Base-by-base conservation (phyloP, 2,888 invertebrate species). In the Creontiades dilutus region DNA sequence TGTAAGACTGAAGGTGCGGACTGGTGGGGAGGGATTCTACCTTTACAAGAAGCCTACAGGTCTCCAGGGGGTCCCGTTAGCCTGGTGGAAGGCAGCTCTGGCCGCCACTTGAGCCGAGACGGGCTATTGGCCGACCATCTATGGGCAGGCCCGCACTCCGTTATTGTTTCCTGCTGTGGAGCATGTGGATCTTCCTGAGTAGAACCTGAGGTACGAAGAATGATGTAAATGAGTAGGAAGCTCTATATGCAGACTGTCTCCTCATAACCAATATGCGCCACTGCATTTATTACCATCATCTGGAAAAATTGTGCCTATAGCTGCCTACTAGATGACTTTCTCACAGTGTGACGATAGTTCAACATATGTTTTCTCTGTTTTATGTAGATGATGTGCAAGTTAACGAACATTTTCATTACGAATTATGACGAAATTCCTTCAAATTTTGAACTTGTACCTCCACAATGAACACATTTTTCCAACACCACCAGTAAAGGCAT, bases 41-140 rank as follows among this genome's bases (percentile, higher is more conserved):
- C 68, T 68, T 57, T 68, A 68, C 68, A 68, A 68, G 68, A 68
- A 68, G 68, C 68, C 68, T 78, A 19, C 46, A 78, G 78, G 78
- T 78, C 78, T 78, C 78, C n/a, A 76, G 68, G 47, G 37, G 78
- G 28, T 28, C 78, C 78, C 28, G 28, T 78, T 28, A 37, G 46
- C 46, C 28, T 12, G 76, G 27, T 12, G 75, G n/a, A 75, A 19
- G 75, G 16, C 12, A 75, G 75, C 13, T 75, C 76, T 16, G 61
- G 61, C 19, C 61, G 61, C 19, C 68, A 27, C 19, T 23, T 11
- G 68, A 19, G 16, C 57, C n/a, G 57, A 16, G 16, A 16, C 57
- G 14, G 57, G 57, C 68, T 68, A 13, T 13, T n/a, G 68, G 23
- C 68, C 68, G 68, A 68, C 68, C 68, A 23, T 68, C 68, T 68